phyloP scores from a whole-genome alignment of 2,797 vertebrate genomes.

The Silurus lanzhouensis region DNA sequence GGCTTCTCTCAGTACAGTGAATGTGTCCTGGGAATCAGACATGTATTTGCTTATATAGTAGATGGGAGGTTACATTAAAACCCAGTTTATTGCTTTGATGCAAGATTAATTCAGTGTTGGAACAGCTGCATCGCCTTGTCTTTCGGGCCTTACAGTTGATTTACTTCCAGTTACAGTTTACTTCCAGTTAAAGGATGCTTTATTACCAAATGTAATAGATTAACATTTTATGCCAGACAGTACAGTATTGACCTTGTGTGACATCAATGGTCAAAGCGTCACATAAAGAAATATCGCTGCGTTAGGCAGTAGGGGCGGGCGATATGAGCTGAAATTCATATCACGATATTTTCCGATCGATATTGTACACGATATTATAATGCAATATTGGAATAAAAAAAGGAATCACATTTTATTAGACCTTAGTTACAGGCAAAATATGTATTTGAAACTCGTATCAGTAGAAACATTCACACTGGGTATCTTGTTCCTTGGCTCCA shows the following conservation, averaged over 20 bases:
- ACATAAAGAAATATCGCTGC: neutral
- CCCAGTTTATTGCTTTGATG: neutral
- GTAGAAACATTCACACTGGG: too few species aligned
- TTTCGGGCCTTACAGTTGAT: neutral
- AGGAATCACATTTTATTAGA: too few species aligned
- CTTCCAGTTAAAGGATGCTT: slow-evolving; percentile 5
- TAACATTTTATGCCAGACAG: neutral
- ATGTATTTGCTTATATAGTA: neutral
- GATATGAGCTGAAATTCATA: too few species aligned
- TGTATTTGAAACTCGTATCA: too few species aligned
- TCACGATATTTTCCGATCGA: too few species aligned
- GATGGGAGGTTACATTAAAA: neutral
- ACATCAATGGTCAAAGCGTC: neutral
- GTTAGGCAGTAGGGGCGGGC: too few species aligned
- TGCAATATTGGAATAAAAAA: too few species aligned
- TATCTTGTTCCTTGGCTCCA: too few species aligned
- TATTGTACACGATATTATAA: too few species aligned
- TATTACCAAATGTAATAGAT: neutral
- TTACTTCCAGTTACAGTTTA: neutral
- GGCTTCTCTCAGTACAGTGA: neutral
- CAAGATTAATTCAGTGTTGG: neutral
- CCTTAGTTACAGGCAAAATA: too few species aligned
- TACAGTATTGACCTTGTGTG: neutral
- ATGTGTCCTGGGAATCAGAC: neutral
- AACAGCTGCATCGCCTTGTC: neutral